Evolutionary conservation across 1,140 invertebrate species (phyloP), one percentile per base, ranked within the genome.

Genomic region (Aricia agestis): DNA sequence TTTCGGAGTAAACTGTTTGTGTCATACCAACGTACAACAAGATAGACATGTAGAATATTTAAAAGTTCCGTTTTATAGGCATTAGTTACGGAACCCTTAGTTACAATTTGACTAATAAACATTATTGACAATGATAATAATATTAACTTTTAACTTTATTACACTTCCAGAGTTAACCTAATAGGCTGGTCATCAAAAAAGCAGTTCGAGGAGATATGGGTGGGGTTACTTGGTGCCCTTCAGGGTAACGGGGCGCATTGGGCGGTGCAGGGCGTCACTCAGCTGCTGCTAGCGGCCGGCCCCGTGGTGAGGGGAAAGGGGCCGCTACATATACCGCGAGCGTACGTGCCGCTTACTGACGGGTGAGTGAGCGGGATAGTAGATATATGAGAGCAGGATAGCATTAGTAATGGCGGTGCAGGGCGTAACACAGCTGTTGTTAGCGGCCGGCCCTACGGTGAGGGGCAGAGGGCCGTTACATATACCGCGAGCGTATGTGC

Each of bases 181-280:
- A 90, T 96, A 78, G 97, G 97, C 1, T 98, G 97, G 96, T 95
- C 94, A 1, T 95, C 93, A 31, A 93, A 97, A 71, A 94, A 95
- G 68, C 96, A 98, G 78, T 98, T 98, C 92, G 97, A 98, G 89
- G 97, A 98, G 89, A 97, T 97, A 2, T 98, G 97, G 97, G 97
- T 98, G 94, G 95, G 95, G 42, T 91, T 98, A 5, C 89, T 98
- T 1, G 95, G 95, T 6, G 96, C 98, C 1, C 84, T 98, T 6
- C 96, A 94, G 67, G 89, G 90, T 1, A 91, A 92, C 71, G 91
- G 89, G 0, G 80, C 87, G 1, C 91, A 92, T 68, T 89, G 86
- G 85, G 91, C 90, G 0, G 82, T 92, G 72, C 57, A 92, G 85
- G 76, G 94, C 86, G 84, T 92, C 3, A 83, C 87, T 2, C 87